Evolutionary conservation across 1,140 invertebrate genomes (phyloP), one percentile per base, ranked within the genome.

Genomic region (Drosophila kohkoa): DNA sequence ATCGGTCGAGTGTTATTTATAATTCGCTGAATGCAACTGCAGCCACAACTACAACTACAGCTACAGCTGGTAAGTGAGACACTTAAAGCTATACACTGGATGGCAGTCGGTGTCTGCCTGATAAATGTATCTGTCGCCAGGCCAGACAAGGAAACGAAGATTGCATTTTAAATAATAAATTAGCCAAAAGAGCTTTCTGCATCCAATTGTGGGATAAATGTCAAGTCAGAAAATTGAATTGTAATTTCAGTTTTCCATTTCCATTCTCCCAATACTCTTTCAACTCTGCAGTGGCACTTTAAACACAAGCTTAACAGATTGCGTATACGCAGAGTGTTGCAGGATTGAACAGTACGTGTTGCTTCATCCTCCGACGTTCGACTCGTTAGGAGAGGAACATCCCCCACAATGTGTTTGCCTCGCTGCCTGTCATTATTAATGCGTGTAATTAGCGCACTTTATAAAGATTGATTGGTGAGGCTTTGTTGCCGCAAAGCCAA

Each of bases 391-490:
- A 15, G 5, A 43, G 0, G 49, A 10, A 8, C 35, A 16, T 5
- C 41, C 62, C 11, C 43, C 7, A 28, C 48, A 25, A 15, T 25
- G 28, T 64, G 16, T 62, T 11, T 38, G 52, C 5, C 43, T 11
- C 51, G 30, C 35, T 59, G 60, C 57, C 77, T 85, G 82, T 85
- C 82, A 85, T 86, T 85, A 85, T 85, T 86, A 85, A 85, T 85
- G 82, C 78, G 82, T 86, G 74, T 85, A 85, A 85, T 85, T 85
- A 85, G 82, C 82, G 75, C 75, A 79, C 78, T 86, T 86, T 85
- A 86, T 87, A 86, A 86, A 86, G 82, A 86, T 86, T 86, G 82
- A 86, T 86, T 86, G 82, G 82, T 43, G 66, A 38, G 60, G 81
- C 74, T 77, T 72, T 85, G 41, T 46, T 32, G 45, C 32, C 38